Evolutionary conservation across 64 coral and sea anemone genomes (phyloP).

Genomic region (Actinia equina): DNA sequence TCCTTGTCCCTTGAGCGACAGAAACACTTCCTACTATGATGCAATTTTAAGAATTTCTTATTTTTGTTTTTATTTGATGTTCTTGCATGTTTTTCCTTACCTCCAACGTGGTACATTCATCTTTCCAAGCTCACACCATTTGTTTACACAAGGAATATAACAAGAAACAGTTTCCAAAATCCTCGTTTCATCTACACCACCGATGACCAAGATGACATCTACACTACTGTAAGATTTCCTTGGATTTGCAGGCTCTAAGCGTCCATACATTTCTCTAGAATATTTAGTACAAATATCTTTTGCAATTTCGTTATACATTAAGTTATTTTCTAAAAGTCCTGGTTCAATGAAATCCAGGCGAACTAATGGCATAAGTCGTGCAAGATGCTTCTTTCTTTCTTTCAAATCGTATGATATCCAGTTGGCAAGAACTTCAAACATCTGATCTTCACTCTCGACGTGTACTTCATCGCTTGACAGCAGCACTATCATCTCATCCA

Average conservation of each 20-base stretch:
- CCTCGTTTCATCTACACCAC: constrained; percentile 47
- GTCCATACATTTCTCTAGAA: neutral
- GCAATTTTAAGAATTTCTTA: neutral
- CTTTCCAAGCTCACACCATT: constrained; percentile 45
- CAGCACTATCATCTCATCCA: constrained; percentile 43
- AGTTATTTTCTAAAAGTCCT: neutral
- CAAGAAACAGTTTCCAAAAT: constrained; percentile 60
- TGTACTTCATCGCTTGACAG: constrained; percentile 74
- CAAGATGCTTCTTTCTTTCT: constrained; percentile 35
- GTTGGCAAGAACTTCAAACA: constrained; percentile 51
- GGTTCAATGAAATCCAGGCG: constrained; percentile 53
- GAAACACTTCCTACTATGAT: neutral
- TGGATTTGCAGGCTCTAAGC: neutral
- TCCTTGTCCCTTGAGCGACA: neutral
- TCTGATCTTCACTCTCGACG: constrained; percentile 61
- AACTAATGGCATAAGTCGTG: constrained; percentile 50
- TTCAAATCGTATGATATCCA: constrained; percentile 62
- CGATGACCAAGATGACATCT: constrained; percentile 57
- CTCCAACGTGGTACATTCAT: constrained; percentile 78
- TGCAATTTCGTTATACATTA: constrained; percentile 18
- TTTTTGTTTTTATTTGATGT: neutral
- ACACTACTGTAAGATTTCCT: constrained; percentile 74
- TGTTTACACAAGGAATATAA: constrained; percentile 58
- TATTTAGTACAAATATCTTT: neutral
- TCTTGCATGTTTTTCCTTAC: constrained; percentile 29